A percentile compares a stretch with the other conserved stretches of the same genome.
Conservation (phyloP, 53 echinoderm and acorn worm species). For the Actinopyga echinites region DNA sequence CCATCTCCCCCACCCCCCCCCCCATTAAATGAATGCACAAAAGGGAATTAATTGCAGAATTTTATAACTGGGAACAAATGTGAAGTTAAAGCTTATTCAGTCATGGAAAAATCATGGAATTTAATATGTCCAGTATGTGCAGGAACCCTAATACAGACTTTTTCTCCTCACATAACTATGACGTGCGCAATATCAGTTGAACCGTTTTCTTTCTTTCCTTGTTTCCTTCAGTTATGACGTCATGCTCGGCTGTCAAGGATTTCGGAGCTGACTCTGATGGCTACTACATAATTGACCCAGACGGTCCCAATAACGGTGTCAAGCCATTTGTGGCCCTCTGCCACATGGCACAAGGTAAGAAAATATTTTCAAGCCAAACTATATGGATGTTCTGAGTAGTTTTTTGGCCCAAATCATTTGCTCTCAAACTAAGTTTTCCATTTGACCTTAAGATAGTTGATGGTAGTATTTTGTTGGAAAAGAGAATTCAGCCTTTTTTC, state of each 20-base stretch:
- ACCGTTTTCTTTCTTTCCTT: neutral
- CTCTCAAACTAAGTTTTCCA: too few species aligned
- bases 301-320: constrained; percentile 22
- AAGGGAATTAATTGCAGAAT: too few species aligned
- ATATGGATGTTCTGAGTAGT: too few species aligned
- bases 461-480: too few species aligned
- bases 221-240: constrained; percentile 12
- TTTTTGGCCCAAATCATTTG: too few species aligned
- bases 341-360: constrained; percentile 26
- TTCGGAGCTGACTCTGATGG: constrained; percentile 42
- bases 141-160: neutral
- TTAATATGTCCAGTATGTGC: neutral
- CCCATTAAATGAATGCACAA: too few species aligned
- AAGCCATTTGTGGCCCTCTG: constrained; percentile 46
- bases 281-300: constrained; percentile 43
- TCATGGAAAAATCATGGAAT: too few species aligned
- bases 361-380: neutral
- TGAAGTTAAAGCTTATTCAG: too few species aligned
- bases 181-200: neutral
- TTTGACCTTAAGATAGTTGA: too few species aligned
- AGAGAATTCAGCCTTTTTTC: too few species aligned
- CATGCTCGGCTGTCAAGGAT: constrained; percentile 37
- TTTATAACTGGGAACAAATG: too few species aligned
- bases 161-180: neutral
- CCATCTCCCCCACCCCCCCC: too few species aligned